Base-by-base conservation (phyloP, 2,888 invertebrate species). In the Lycaena phlaeas region DNA sequence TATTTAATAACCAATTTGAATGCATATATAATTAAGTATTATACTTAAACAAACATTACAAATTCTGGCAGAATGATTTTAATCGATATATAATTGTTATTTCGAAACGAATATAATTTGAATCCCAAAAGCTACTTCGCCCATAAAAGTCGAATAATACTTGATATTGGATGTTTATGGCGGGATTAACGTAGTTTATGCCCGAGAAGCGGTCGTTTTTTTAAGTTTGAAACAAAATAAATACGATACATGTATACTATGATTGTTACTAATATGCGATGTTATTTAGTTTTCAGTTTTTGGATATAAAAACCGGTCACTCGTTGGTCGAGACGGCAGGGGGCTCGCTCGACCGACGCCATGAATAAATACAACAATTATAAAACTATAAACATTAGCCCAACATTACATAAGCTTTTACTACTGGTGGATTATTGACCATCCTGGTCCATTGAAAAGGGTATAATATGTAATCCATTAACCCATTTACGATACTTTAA, bases 301-400 rank as follows among this genome's bases (percentile, higher is more conserved):
- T 62, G 58, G 59, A 59, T 64, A 69, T 64, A 66, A 72, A 71
- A 68, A 59, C 65, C 56, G 64, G 65, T 66, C 65, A 64, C 68
- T 64, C 62, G n/a, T n/a, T 69, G 64, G 61, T 64, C 53, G 50
- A 55, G 48, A 46, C 42, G 70, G 67, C 72, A 69, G 68, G 78
- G 71, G 57, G 47, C 64, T 54, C 46, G 55, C 62, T 59, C 57
- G 57, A 53, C 54, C 51, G 54, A 54, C 62, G n/a, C 29, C 30
- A 61, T 69, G 72, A 68, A 71, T 71, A 69, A 70, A 74, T 65
- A 75, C 59, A 57, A 68, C 65, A 68, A 68, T 74, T 61, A 68
- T 64, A 57, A 49, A 58, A 60, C 57, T 59, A 61, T 60, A 66
- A 51, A 26, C 30, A 15, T 53, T 51, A 48, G 44, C 52, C 44